phyloP scores from a whole-genome alignment of 2,888 invertebrate species.

The Tiphia femorata region DNA sequence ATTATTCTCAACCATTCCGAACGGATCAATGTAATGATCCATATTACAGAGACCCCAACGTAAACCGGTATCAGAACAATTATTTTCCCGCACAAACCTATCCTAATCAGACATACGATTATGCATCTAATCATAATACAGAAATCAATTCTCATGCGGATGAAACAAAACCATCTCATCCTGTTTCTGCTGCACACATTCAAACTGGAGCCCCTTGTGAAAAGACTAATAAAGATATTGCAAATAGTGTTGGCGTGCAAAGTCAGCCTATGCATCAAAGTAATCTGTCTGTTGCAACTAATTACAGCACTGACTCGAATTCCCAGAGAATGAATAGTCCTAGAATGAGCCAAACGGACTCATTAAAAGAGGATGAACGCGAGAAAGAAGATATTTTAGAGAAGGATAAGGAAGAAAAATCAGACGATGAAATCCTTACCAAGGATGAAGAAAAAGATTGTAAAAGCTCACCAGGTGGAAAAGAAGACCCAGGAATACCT shows the following conservation, averaged over 20 bases:
- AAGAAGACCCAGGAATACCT: constrained; percentile 85
- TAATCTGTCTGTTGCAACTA: constrained; percentile 35
- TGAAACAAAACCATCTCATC: constrained; percentile 35
- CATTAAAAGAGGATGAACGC: constrained; percentile 69
- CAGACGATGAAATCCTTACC: constrained; percentile 60
- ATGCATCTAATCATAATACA: constrained; percentile 45
- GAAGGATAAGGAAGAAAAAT: constrained; percentile 72
- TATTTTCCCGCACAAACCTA: constrained; percentile 61
- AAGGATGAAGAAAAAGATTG: constrained; percentile 74
- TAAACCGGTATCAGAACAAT: constrained; percentile 69
- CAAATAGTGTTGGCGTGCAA: constrained; percentile 44
- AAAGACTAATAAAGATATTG: constrained; percentile 50
- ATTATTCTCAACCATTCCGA: constrained; percentile 64
- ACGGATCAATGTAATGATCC: constrained; percentile 58
- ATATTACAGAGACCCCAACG: constrained; percentile 55
- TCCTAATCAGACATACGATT: constrained; percentile 53
- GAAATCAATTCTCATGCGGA: constrained; percentile 48
- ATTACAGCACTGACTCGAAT: constrained; percentile 39
- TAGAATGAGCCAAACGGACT: constrained; percentile 56
- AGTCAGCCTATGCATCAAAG: constrained; percentile 48
- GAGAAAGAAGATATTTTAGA: constrained; percentile 72
- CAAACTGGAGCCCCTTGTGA: constrained; percentile 37
- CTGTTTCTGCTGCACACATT: constrained; percentile 21
- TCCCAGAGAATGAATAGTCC: constrained; percentile 37
- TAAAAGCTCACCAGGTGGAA: constrained; percentile 70